phyloP scores from a whole-genome alignment of 1,140 invertebrate species.

The Brachystomella parvula region DNA sequence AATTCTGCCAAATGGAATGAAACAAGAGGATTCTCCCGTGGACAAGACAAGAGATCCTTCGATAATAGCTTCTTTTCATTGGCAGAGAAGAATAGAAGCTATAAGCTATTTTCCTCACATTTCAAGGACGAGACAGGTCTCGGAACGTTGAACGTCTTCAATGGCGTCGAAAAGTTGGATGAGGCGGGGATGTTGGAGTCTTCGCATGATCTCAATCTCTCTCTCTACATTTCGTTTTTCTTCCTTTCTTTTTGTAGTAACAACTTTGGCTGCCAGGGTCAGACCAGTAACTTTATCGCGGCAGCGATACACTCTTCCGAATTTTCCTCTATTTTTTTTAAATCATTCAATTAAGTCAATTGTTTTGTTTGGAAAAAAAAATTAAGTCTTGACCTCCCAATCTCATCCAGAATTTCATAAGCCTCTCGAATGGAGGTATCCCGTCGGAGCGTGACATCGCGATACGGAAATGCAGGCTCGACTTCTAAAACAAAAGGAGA shows the following conservation, averaged over 20 bases:
- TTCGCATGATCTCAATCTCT: constrained; percentile 93
- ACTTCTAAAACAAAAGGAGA: constrained; percentile 58
- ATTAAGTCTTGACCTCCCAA: constrained; percentile 44
- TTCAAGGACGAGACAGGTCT: constrained; percentile 91
- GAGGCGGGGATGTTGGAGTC: constrained; percentile 82
- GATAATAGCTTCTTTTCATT: neutral
- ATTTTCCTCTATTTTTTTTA: constrained; percentile 84
- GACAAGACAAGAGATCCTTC: neutral
- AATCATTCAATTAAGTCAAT: too few relatives aligned
- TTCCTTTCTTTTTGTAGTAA: constrained; percentile 67
- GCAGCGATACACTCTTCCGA: constrained; percentile 91
- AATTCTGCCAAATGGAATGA: too few relatives aligned
- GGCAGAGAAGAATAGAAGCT: neutral
- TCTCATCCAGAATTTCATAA: constrained; percentile 70
- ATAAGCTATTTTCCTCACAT: constrained; percentile 62
- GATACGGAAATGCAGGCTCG: constrained; percentile 70
- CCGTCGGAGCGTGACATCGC: constrained; percentile 68
- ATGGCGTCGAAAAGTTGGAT: constrained; percentile 95
- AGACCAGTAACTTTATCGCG: constrained; percentile 70
- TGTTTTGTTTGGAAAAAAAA: too few relatives aligned
- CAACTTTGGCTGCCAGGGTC: constrained; percentile 85
- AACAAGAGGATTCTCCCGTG: too few relatives aligned
- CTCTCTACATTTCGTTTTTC: constrained; percentile 84
- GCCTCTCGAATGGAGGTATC: constrained; percentile 67
- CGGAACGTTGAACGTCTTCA: constrained; percentile 66